Evolutionary conservation across 1,140 invertebrate species (phyloP).

Genomic region (Solenopsis fugax): DNA sequence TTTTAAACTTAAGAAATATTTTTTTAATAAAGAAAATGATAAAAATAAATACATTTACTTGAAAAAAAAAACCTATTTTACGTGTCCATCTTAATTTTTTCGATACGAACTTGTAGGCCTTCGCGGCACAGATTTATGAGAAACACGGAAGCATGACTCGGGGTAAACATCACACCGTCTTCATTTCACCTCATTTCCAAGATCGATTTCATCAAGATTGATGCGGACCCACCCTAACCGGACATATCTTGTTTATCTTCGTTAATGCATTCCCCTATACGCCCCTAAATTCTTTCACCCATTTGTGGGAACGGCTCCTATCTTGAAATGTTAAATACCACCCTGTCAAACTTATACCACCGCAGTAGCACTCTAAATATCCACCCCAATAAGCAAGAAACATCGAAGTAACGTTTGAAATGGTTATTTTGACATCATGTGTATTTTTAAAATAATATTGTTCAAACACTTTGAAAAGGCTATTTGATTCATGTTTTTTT

Average conservation of each 20-base stretch:
- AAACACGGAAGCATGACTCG: not conserved
- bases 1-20: no score
- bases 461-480: no score
- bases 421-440: no score
- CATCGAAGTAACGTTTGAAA: no score
- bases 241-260: constrained; percentile 17
- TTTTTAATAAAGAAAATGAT: no score
- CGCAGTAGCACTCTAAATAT: no score
- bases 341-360: not conserved
- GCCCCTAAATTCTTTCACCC: not conserved
- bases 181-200: not conserved
- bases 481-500: no score
- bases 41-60: no score
- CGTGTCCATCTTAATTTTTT: not conserved
- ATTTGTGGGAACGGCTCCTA: not conserved
- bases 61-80: not conserved
- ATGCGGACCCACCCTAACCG: not conserved
- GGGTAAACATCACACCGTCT: not conserved
- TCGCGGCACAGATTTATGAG: not conserved
- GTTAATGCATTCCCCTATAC: not conserved
- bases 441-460: no score
- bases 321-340: not conserved
- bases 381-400: no score
- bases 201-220: not conserved
- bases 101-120: not conserved